phyloP scores from a whole-genome alignment of 2,113 vertebrate species.

The Lamprotornis superbus region DNA sequence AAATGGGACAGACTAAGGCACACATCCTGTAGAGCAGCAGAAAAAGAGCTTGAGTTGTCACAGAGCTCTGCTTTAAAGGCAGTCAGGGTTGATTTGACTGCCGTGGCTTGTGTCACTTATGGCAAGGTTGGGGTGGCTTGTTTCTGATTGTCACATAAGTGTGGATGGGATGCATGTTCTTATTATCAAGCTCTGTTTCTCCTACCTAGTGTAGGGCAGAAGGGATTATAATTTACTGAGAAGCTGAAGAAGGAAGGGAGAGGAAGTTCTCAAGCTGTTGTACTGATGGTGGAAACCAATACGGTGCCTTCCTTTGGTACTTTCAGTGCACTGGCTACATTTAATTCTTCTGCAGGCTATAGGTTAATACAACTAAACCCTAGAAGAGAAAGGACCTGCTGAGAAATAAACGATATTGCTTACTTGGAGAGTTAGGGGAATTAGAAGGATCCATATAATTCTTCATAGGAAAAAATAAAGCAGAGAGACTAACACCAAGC shows the following conservation, averaged over 20 bases:
- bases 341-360: background rate
- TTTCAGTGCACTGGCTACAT: background rate
- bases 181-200: background rate
- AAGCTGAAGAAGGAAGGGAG: background rate
- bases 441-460: background rate
- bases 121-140: background rate
- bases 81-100: background rate
- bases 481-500: background rate
- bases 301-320: background rate
- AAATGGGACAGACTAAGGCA: background rate
- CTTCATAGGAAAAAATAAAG: background rate
- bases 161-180: background rate
- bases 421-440: background rate
- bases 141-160: background rate
- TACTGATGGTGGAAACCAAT: background rate
- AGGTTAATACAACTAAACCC: background rate
- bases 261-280: background rate
- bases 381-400: background rate
- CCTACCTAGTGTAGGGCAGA: background rate
- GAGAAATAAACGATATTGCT: background rate
- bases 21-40: background rate
- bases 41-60: background rate
- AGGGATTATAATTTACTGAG: background rate
- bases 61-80: background rate
- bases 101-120: rapidly evolving